A percentile compares a stretch with the other conserved stretches of the same genome.
phyloP scores from a whole-genome alignment of 2,797 vertebrate species.

The Rhincodon typus region DNA sequence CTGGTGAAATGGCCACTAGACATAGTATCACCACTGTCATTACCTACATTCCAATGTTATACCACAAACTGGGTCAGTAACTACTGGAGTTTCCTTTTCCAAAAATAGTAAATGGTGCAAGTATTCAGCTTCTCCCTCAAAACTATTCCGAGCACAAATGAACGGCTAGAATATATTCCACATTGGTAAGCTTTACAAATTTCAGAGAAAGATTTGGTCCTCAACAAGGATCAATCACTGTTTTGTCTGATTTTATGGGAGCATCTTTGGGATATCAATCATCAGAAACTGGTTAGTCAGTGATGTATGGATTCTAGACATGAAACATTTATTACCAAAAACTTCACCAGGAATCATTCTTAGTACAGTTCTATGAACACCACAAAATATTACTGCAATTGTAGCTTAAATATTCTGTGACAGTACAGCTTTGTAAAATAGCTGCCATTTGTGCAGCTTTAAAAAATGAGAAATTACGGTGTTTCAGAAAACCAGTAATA shows the following conservation, averaged over 20 bases:
- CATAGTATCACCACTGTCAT: not conserved
- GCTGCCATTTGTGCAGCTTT: not conserved
- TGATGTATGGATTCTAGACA: not conserved
- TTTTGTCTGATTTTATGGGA: not conserved
- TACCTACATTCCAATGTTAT: not conserved
- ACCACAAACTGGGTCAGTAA: not conserved
- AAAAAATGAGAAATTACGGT: not conserved
- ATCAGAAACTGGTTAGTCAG: not conserved
- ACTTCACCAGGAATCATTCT: not conserved
- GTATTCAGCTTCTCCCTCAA: not conserved
- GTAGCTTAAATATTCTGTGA: not conserved
- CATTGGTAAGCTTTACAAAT: not conserved
- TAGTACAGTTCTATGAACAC: not conserved
- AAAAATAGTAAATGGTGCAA: not conserved
- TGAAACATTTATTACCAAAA: not conserved
- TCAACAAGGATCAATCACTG: not conserved
- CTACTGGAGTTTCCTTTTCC: too few species aligned
- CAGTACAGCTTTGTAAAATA: not conserved
- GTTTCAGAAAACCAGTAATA: not conserved
- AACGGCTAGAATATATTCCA: not conserved
- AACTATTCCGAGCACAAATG: not conserved
- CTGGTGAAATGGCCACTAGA: not conserved
- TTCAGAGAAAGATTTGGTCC: slow-evolving; percentile 16
- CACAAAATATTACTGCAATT: not conserved
- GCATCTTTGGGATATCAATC: not conserved